Conservation (phyloP, 2,113 vertebrate genomes). For the Syrmaticus mikado region DNA sequence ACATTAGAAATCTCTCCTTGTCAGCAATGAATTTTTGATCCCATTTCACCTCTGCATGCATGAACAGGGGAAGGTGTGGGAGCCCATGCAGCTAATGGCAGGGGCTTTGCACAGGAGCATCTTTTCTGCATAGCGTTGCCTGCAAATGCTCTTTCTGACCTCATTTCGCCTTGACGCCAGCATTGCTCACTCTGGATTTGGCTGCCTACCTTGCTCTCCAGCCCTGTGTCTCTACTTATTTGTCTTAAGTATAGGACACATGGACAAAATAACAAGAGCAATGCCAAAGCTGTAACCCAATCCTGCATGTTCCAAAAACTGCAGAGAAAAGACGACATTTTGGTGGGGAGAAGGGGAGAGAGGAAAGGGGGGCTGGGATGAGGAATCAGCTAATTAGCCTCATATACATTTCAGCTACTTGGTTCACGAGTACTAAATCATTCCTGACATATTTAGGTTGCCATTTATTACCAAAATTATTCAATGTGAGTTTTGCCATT, state of each 20-base stretch:
- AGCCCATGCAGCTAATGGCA: background rate
- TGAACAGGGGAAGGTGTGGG: background rate
- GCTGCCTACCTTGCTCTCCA: conserved; percentile 52
- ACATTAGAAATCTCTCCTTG: background rate
- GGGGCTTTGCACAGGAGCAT: background rate
- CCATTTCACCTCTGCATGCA: background rate
- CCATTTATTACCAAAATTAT: conserved; percentile 77
- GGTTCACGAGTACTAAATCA: conserved; percentile 75
- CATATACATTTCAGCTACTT: conserved; percentile 74
- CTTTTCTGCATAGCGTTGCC: background rate
- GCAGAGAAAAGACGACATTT: conserved; percentile 33
- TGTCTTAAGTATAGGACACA: conserved; percentile 69
- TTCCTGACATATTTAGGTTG: conserved; percentile 78
- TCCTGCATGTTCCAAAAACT: conserved; percentile 27
- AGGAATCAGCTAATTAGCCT: conserved; percentile 78
- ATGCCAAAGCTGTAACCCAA: conserved; percentile 70
- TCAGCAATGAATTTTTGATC: background rate
- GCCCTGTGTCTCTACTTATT: conserved; percentile 67
- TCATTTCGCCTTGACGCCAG: background rate
- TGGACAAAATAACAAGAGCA: conserved; percentile 66
- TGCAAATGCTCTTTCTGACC: conserved; percentile 55
- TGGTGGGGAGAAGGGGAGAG: conserved; percentile 1
- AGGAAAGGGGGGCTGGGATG: conserved; percentile 4
- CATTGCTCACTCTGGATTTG: conserved; percentile 70
- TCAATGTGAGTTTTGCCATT: conserved; percentile 70